phyloP scores from a whole-genome alignment of 2,797 vertebrate species.

The Aplochiton taeniatus region DNA sequence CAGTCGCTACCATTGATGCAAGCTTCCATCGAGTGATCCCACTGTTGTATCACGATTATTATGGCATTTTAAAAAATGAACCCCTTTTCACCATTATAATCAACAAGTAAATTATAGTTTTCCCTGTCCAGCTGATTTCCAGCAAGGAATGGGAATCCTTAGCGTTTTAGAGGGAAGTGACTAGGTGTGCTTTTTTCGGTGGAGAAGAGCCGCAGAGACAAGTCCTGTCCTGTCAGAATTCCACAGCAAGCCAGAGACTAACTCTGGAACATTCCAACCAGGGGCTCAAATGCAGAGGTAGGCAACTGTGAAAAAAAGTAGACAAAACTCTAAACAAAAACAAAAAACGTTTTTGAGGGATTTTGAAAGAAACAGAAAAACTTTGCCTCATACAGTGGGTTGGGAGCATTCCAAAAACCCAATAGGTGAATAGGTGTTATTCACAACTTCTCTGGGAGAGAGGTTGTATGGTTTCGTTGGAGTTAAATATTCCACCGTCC shows the following conservation, averaged over 20 bases:
- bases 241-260: constrained; percentile 76
- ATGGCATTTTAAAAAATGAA: constrained; percentile 25
- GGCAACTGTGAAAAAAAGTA: constrained; percentile 1
- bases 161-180: constrained; percentile 13
- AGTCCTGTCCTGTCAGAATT: constrained; percentile 86
- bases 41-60: constrained; percentile 38
- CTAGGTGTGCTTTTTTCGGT: constrained; percentile 39
- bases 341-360: constrained; percentile 14
- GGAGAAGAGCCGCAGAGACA: constrained; percentile 63
- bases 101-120: constrained; percentile 24
- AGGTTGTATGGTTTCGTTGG: background rate
- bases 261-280: constrained; percentile 80
- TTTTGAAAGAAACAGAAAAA: constrained; percentile 16
- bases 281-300: background rate
- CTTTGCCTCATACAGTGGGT: background rate
- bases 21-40: constrained; percentile 39
- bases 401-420: too few relatives aligned
- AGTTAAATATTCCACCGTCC: constrained; percentile 8
- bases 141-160: background rate
- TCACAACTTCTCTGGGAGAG: too few relatives aligned
- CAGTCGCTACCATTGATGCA: constrained; percentile 22
- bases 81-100: constrained; percentile 35
- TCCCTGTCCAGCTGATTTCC: background rate
- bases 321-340: constrained; percentile 5
- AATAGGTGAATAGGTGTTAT: too few relatives aligned